phyloP scores from a whole-genome alignment of 1,140 invertebrate species.

The Cylas formicarius region DNA sequence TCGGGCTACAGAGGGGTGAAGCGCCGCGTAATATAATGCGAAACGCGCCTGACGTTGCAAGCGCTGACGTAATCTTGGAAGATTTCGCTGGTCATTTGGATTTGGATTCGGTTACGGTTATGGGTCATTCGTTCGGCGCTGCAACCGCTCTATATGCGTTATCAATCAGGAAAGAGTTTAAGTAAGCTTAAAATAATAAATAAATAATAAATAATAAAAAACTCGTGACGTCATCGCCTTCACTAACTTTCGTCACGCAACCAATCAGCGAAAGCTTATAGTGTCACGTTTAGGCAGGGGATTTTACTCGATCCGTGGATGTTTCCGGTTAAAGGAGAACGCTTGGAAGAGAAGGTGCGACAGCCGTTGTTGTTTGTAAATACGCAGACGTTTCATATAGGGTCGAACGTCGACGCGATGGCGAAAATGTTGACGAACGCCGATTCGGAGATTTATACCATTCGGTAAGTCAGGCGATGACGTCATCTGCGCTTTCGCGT shows the following conservation, averaged over 20 bases:
- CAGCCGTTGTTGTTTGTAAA: conserved; percentile 59
- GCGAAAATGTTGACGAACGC: conserved; percentile 37
- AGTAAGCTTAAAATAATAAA: conserved; percentile 44
- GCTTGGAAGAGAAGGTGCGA: conserved; percentile 43
- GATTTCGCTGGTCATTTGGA: conserved; percentile 50
- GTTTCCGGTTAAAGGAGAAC: conserved; percentile 54
- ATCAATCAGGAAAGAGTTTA: conserved; percentile 48
- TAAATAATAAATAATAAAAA: too few relatives aligned
- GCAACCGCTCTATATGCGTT: conserved; percentile 52
- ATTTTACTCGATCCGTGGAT: conserved; percentile 63
- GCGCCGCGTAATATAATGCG: conserved; percentile 50
- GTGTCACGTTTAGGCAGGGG: conserved; percentile 45
- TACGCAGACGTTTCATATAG: conserved; percentile 60
- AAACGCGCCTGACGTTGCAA: conserved; percentile 17
- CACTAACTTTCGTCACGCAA: too few relatives aligned
- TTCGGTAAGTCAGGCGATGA: conserved; percentile 40
- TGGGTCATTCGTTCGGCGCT: conserved; percentile 65
- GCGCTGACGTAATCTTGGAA: conserved; percentile 26
- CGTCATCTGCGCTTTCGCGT: background rate
- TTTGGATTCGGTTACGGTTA: conserved; percentile 46
- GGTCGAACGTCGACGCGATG: conserved; percentile 53
- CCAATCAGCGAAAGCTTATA: too few relatives aligned
- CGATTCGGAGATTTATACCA: conserved; percentile 43
- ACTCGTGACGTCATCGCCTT: too few relatives aligned
- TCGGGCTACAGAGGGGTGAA: conserved; percentile 48